Evolutionary conservation across 2,113 vertebrate genomes (phyloP).

Genomic region (Istiophorus platypterus): DNA sequence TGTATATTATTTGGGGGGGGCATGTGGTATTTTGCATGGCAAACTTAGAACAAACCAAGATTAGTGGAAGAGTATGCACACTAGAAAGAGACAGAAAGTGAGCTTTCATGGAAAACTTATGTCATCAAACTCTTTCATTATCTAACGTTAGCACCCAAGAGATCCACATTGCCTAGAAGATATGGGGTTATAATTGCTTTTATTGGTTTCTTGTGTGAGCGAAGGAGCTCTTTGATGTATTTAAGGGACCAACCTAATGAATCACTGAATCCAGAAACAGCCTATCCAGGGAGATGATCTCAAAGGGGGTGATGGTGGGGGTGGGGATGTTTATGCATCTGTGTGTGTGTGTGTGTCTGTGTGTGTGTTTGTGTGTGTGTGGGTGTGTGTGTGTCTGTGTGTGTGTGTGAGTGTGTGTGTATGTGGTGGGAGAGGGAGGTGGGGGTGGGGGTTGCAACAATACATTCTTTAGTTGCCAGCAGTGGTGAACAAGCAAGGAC

Average conservation of each 20-base stretch:
- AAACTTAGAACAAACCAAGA: conserved; percentile 8
- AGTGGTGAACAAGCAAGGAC: conserved; percentile 78
- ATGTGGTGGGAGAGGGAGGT: background rate
- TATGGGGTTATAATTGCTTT: conserved; percentile 82
- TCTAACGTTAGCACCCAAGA: conserved; percentile 78
- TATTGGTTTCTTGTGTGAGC: conserved; percentile 83
- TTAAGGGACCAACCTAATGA: conserved; percentile 84
- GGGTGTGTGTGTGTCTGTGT: conserved; percentile 31
- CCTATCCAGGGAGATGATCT: conserved; percentile 77
- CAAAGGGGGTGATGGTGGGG: conserved; percentile 61
- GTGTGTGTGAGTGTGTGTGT: conserved; percentile 1
- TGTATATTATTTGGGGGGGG: conserved; percentile 45
- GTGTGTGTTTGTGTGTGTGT: conserved; percentile 36
- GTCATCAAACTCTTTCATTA: conserved; percentile 82
- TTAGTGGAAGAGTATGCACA: conserved; percentile 33
- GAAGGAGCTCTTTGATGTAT: conserved; percentile 83
- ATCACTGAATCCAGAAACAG: conserved; percentile 80
- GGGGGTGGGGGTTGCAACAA: conserved; percentile 61
- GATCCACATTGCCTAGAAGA: conserved; percentile 70
- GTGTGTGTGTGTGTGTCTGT: conserved; percentile 34
- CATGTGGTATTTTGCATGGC: conserved; percentile 40
- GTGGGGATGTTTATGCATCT: conserved; percentile 27
- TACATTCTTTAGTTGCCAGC: conserved; percentile 77
- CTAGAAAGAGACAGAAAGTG: conserved; percentile 72
- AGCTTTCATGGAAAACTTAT: conserved; percentile 81